Conservation (phyloP, 23 tunicate species). For the Diplosoma virens region DNA sequence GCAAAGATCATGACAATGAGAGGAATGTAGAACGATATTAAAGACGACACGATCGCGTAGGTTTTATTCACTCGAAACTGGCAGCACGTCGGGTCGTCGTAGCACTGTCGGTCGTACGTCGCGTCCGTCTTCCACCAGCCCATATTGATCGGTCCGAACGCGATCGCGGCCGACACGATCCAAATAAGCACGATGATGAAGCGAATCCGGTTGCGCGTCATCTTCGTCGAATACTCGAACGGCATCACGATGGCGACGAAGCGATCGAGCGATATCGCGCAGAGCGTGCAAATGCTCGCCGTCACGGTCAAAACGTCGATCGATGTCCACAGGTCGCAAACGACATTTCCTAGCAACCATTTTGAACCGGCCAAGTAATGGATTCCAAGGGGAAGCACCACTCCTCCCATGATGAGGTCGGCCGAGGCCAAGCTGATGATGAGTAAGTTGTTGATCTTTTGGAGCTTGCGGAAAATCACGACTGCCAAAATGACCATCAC, state of each 20-base stretch:
- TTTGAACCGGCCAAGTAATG: slow-evolving; percentile 43
- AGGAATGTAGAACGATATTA: slow-evolving; percentile 81
- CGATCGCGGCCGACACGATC: slow-evolving; percentile 69
- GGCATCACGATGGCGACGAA: slow-evolving; percentile 90
- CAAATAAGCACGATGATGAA: slow-evolving; percentile 65
- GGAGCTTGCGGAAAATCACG: slow-evolving; percentile 61
- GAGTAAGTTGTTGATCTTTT: slow-evolving; percentile 84
- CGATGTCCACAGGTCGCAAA: slow-evolving; percentile 76
- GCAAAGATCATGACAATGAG: slow-evolving; percentile 63
- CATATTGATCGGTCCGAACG: slow-evolving; percentile 66
- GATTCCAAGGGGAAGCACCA: slow-evolving; percentile 65
- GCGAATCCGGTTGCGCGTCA: slow-evolving; percentile 66
- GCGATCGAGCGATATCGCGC: slow-evolving; percentile 87
- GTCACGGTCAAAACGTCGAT: slow-evolving; percentile 93
- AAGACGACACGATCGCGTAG: slow-evolving; percentile 77
- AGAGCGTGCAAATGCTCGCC: slow-evolving; percentile 85
- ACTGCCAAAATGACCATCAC: slow-evolving; percentile 56
- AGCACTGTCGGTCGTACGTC: slow-evolving; percentile 49
- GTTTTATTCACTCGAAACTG: slow-evolving; percentile 69
- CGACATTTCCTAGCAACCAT: slow-evolving; percentile 62
- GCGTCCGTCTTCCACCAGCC: slow-evolving; percentile 80
- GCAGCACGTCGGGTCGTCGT: slow-evolving; percentile 62
- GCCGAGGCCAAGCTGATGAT: slow-evolving; percentile 75
- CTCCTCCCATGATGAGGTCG: slow-evolving; percentile 82
- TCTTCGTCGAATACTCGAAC: slow-evolving; percentile 53